Conservation (phyloP, 2,113 vertebrate genomes). For the Phyllopteryx taeniolatus region DNA sequence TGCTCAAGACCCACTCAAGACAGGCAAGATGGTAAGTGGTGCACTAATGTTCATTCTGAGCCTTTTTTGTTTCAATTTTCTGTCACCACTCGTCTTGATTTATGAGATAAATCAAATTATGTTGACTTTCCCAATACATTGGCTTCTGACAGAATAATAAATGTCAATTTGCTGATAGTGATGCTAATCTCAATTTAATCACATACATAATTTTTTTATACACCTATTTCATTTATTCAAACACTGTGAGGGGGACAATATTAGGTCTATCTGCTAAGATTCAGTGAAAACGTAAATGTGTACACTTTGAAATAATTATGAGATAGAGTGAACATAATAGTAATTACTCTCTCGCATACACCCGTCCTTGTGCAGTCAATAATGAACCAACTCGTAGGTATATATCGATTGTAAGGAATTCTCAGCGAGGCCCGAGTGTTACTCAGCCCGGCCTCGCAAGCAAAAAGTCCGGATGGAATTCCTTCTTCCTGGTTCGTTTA, state of each 20-base stretch:
- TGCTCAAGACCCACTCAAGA: slow-evolving; percentile 25
- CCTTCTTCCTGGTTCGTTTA: too few relatives aligned
- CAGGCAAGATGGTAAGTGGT: slow-evolving; percentile 57
- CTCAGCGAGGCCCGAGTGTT: too few relatives aligned
- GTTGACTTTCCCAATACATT: neutral
- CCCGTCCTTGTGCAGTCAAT: slow-evolving; percentile 10
- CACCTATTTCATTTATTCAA: neutral
- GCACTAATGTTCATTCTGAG: neutral
- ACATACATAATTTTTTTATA: neutral
- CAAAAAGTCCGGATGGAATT: too few relatives aligned
- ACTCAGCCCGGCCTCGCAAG: too few relatives aligned
- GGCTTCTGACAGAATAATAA: neutral
- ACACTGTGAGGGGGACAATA: neutral
- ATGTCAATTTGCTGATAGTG: neutral
- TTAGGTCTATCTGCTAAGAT: neutral
- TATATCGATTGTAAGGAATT: neutral
- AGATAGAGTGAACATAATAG: neutral
- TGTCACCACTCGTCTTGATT: neutral
- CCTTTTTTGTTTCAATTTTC: neutral
- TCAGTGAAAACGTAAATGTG: neutral
- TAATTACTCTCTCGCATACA: neutral
- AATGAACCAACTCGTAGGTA: slow-evolving; percentile 13
- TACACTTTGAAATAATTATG: neutral
- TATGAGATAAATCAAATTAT: neutral
- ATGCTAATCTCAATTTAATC: neutral